Base-by-base conservation (phyloP, 2,888 invertebrate species). In the Andricus curvator region DNA sequence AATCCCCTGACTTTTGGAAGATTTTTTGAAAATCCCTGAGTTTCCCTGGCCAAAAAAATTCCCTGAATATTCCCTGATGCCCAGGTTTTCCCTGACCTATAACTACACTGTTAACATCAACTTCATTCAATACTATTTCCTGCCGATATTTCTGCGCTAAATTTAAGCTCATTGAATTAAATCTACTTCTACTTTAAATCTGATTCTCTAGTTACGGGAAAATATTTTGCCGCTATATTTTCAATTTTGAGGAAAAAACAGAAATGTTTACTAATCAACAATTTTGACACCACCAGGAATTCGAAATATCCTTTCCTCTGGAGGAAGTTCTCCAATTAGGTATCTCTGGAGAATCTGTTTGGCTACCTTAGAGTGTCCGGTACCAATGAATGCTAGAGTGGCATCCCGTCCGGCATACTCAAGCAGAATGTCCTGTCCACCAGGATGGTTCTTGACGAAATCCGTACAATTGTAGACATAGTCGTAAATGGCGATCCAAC, bases 401-500 rank as follows among this genome's bases (percentile, higher is more conserved):
- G 97, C 97, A 91, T 98, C 98, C 17, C 96, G 94, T 0, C 98
- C 98, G 0, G 97, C 97, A 91, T 97, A 95, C 88, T 98, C 98
- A 86, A 97, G 91, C 86, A 98, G 95, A 25, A 98, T 94, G 84
- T 97, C 97, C 17, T 94, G 94, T 11, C 98, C 97, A 78, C 97
- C 98, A 0, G 97, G 97, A 93, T 98, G 98, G 95, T 95, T 95
- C 84, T 94, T 93, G 65, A 98, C 91, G 91, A 98, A 97, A 60
- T 94, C 94, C 1, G 97, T 96, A 78, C 97, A 95, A 89, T 98
- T 96, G 91, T 97, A 98, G 17, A 98, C 96, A 80, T 96, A 95
- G 93, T 98, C 97, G 91, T 96, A 97, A 70, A 98, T 95, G n/a
- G 97, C 95, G 77, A 97, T 94, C 98, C 98, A 98, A 92, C 97